Percentiles rank a stretch among this genome's conserved stretches.
These are phyloP conservation scores for Serranus cabrilla DNA, from an alignment of 2,797 vertebrate genomes.

Conservation along the genomic window DNA sequence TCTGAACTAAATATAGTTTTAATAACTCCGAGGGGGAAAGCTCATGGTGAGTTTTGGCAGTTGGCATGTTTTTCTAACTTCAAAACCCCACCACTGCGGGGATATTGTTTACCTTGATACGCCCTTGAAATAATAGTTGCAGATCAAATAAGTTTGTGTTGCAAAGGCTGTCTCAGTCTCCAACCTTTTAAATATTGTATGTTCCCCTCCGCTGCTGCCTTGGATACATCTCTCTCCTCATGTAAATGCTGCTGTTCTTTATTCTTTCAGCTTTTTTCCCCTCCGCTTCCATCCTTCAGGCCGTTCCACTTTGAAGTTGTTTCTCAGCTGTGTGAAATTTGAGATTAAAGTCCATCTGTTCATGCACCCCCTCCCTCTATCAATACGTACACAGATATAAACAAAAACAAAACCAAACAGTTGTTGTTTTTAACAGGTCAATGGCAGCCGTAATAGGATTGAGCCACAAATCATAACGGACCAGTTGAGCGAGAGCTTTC, in stretches of 20 bases:
- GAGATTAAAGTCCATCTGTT: constrained; percentile 74
- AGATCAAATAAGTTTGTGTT: constrained; percentile 72
- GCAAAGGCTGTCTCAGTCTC: constrained; percentile 63
- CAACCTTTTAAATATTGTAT: constrained; percentile 78
- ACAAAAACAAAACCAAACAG: constrained; percentile 45
- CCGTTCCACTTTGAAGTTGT: constrained; percentile 73
- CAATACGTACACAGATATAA: constrained; percentile 44
- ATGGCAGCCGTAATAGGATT: background rate
- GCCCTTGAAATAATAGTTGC: constrained; percentile 76
- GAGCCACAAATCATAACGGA: background rate
- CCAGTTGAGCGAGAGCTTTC: constrained; percentile 5
- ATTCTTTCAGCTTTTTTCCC: constrained; percentile 47
- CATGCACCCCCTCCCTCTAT: background rate
- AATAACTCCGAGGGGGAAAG: constrained; percentile 42
- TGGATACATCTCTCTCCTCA: constrained; percentile 62
- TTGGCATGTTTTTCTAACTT: constrained; percentile 64
- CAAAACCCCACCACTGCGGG: constrained; percentile 55
- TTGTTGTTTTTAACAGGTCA: constrained; percentile 35
- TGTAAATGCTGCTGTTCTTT: constrained; percentile 71
- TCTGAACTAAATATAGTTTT: constrained; percentile 59
- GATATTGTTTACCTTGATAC: constrained; percentile 74
- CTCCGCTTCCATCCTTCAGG: constrained; percentile 60
- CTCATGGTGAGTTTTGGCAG: constrained; percentile 54
- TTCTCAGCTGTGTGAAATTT: constrained; percentile 64
- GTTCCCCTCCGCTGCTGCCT: constrained; percentile 52